Evolutionary conservation across 1,140 invertebrate species (phyloP).

Genomic region (Platyscapa corneri): DNA sequence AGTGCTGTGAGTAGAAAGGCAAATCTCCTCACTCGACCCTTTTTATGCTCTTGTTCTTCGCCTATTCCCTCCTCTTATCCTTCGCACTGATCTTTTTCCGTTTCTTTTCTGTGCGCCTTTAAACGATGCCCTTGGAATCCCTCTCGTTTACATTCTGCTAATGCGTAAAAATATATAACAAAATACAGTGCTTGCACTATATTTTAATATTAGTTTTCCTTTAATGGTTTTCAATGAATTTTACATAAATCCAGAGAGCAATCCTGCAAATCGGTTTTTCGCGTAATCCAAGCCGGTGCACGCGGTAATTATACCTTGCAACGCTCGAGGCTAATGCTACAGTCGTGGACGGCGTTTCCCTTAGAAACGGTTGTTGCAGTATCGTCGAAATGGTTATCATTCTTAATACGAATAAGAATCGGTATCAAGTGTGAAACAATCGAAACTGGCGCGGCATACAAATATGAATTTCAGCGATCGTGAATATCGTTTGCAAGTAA

Average conservation of each 20-base stretch:
- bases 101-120: not conserved
- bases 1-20: slow-evolving; percentile 10
- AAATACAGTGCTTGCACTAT: not conserved
- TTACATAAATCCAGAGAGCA: too few relatives aligned
- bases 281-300: too few relatives aligned
- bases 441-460: not conserved
- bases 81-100: not conserved
- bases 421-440: too few relatives aligned
- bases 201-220: not conserved
- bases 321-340: too few relatives aligned
- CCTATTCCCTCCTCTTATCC: not conserved
- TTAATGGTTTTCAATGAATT: too few relatives aligned
- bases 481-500: not conserved
- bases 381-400: too few relatives aligned
- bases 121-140: not conserved
- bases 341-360: too few relatives aligned
- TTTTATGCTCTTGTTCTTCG: slow-evolving; percentile 1
- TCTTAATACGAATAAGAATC: too few relatives aligned
- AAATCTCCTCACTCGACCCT: not conserved
- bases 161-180: not conserved
- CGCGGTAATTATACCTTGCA: too few relatives aligned
- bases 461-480: not conserved
- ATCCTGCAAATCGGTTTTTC: too few relatives aligned
- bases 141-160: not conserved
- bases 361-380: too few relatives aligned